Base-by-base conservation (phyloP, 1,140 invertebrate genomes). In the Cecropterus lyciades region DNA sequence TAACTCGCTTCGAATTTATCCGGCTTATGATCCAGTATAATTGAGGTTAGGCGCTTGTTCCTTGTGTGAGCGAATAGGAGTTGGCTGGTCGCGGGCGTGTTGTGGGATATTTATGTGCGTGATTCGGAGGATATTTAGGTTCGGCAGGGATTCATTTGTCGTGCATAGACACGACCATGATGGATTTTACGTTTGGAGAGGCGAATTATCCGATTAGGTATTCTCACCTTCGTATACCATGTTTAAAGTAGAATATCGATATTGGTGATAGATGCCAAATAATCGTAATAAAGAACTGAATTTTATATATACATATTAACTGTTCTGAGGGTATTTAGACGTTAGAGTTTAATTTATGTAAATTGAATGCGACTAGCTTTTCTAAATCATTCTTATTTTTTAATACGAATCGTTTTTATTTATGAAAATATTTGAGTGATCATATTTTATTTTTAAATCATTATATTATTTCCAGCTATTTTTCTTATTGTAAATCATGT, bases 231-330 rank as follows among this genome's bases (percentile, higher is more conserved):
- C 80, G 84, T 89, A 81, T 84, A 90, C 84, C 84, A 85, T 86
- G 79, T 85, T 87, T 80, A 84, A 82, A 73, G 85, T 89, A 90
- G 82, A 81, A 66, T 86, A 84, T 80, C 79, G 79, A 84, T 82
- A 80, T 84, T 92, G 87, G 89, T 87, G 87, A 91, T 89, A 86
- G 82, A 87, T 89, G 88, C 91, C 89, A 89, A 91, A 89, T 90
- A 90, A 92, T 91, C 85, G 86, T 92, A 89, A 88, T 92, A 92
- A 93, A 93, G 92, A 93, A 93, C 92, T 93, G 92, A 93, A 91
- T 92, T 92, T 91, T 92, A 86, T 92, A 92, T 92, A 77, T 77
- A 90, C 85, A 87, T 89, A 89, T 89, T 92, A 87, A 91, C 76
- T 85, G 91, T 90, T 90, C 89, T 91, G 91, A 92, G 89, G 89